Percentiles rank a stretch among this genome's conserved stretches.
phyloP scores from a whole-genome alignment of 2,797 vertebrate genomes.

The Pelodytes ibericus region DNA sequence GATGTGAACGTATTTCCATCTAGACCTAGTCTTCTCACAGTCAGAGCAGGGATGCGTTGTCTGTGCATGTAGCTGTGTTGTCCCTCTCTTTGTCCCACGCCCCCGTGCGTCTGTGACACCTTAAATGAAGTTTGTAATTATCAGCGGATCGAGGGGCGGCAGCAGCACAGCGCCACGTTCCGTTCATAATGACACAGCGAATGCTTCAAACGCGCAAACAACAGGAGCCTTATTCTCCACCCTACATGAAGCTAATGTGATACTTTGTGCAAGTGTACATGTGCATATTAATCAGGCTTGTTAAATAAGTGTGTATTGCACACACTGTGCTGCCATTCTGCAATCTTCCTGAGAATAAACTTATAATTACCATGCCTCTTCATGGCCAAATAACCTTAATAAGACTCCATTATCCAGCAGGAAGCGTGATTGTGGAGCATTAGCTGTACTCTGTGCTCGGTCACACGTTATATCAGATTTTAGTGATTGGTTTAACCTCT shows the following conservation, averaged over 20 bases:
- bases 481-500: too few species aligned
- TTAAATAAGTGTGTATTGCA: conserved; percentile 38
- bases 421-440: not conserved
- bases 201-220: conserved; percentile 27
- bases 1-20: too few species aligned
- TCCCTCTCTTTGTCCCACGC: not conserved
- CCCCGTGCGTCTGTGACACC: not conserved
- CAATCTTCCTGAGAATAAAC: conserved; percentile 41
- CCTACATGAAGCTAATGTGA: conserved; percentile 53
- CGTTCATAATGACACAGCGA: conserved; percentile 31
- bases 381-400: conserved; percentile 43
- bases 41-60: too few species aligned
- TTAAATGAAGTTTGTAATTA: conserved; percentile 26
- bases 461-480: too few species aligned
- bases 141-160: conserved; percentile 25
- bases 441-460: not conserved
- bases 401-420: conserved; percentile 40
- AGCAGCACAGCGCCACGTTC: conserved; percentile 12
- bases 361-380: conserved; percentile 40
- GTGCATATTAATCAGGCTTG: conserved; percentile 55
- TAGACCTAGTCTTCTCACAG: too few species aligned
- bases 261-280: conserved; percentile 38
- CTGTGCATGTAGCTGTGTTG: too few species aligned
- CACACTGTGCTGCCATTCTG: conserved; percentile 1
- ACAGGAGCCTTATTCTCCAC: conserved; percentile 47